A percentile compares a stretch with the other conserved stretches of the same genome.
phyloP scores from a whole-genome alignment of 2,797 vertebrate species.

The Pangasius larnaudii region DNA sequence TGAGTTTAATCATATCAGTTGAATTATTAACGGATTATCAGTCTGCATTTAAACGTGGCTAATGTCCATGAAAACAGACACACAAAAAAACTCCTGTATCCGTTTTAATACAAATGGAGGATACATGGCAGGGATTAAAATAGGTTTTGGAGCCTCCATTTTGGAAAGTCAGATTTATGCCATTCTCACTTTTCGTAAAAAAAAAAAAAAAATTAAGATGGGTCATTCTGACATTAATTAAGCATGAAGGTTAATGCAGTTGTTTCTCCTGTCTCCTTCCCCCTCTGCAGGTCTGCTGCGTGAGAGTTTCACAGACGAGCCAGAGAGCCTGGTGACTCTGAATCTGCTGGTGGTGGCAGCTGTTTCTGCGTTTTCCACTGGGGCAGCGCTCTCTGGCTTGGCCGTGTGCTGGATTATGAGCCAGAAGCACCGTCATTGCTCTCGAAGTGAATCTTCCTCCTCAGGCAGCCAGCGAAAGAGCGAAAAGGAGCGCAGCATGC shows the following conservation, averaged over 20 bases:
- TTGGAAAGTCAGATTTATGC: not conserved
- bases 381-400: constrained; percentile 92
- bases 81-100: not conserved
- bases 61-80: not conserved
- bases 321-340: constrained; percentile 90
- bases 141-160: not conserved
- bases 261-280: not conserved
- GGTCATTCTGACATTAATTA: not conserved
- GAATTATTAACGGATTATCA: not conserved
- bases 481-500: constrained; percentile 84
- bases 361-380: constrained; percentile 94
- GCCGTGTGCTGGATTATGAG: constrained; percentile 96
- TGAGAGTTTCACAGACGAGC: constrained; percentile 91
- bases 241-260: not conserved
- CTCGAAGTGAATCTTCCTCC: constrained; percentile 64
- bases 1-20: not conserved
- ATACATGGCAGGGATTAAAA: not conserved
- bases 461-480: constrained; percentile 82
- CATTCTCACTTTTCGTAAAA: not conserved
- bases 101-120: not conserved
- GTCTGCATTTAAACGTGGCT: not conserved
- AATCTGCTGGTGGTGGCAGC: constrained; percentile 93
- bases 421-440: constrained; percentile 83
- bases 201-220: not conserved
- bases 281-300: constrained; percentile 82